Base-by-base conservation (phyloP, 2,888 invertebrate species). In the Thymelicus acteon region DNA sequence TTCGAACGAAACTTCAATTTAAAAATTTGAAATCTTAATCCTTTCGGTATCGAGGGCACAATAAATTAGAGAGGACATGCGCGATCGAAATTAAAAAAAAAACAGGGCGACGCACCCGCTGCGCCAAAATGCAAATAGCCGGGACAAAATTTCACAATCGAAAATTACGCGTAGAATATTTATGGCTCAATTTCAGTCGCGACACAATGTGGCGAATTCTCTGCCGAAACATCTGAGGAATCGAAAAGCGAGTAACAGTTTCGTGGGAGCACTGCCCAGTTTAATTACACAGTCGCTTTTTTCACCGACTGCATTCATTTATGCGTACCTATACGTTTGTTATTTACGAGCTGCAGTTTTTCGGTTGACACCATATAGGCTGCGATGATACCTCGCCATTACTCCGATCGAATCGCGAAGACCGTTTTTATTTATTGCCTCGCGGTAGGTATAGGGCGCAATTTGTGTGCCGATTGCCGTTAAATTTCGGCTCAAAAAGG, bases 161-260 rank as follows among this genome's bases (percentile, higher is more conserved):
- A 82, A 90, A 90, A 89, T 90, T 90, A 85, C 84, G 81, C 83
- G 86, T 89, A 86, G 86, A 82, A 89, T 88, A 92, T 92, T 92
- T 92, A 92, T 91, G 85, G 87, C 91, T 93, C 88, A 92, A 92
- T 93, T 91, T 87, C 80, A 78, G 76, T 71, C 77, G 76, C 71
- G 79, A 74, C 87, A 87, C 72, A 89, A 86, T 85, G 82, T 73
- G 79, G 64, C 44, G 70, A 60, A 44, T 60, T 44, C 57, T 57
- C 44, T 48, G 7, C 12, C 60, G 64, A 70, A 60, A 31, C 70
- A 70, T 65, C 70, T 44, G 60, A 60, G 60, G 64, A 60, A 64
- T 70, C 64, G 79, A 62, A 57, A 58, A 37, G 31, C 49, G 65
- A 60, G 61, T 69, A 69, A 73, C 63, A 63, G 70, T 78, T 82